Evolutionary conservation across 2,888 invertebrate genomes (phyloP), one percentile per base, ranked within the genome.

Genomic region (Ctenicera cuprea): DNA sequence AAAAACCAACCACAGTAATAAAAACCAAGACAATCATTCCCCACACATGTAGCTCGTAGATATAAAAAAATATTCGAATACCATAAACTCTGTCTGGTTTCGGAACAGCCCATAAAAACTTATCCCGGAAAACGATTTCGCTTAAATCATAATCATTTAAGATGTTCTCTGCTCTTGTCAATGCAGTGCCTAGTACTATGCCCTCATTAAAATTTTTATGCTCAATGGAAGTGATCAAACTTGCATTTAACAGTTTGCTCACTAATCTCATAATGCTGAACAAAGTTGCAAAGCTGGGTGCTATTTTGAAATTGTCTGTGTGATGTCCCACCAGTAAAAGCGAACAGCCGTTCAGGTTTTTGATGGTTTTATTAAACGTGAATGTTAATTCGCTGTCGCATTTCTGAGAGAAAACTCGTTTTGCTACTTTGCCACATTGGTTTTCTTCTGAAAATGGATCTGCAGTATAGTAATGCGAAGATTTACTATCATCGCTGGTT

Each of bases 311-410:
- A n/a, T n/a, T n/a, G n/a, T n/a, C n/a, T n/a, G n/a, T n/a, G 12
- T 22, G 3, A 9, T 50, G 1, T 0, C 22, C 20, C 4, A 22
- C 1, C 1, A 22, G 3, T 0, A n/a, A n/a, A 1, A 54, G 5
- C n/a, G 14, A n/a, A 30, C 54, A 54, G 4, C 54, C 54, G 4
- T 26, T 54, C 14, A 54, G 14, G 4, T 30, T 50, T 26, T 50
- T 54, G n/a, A 30, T 18, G 3, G 18, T 30, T 12, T 11, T 26
- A 14, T 30, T 54, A n/a, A 14, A 54, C n/a, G 30, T 3, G 0
- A 12, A n/a, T n/a, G n/a, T 3, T 1, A 1, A 14, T 30, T 14
- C 1, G 3, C n/a, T 12, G 8, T 30, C 30, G 14, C 26, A 54
- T 33, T 33, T 33, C 1, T 2, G n/a, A n/a, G 14, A 14, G 5